A percentile compares a stretch with the other conserved stretches of the same genome.
These are phyloP conservation scores for Cotesia congregata DNA, from an alignment of 2,888 invertebrate genomes.

Conservation along the genomic window DNA sequence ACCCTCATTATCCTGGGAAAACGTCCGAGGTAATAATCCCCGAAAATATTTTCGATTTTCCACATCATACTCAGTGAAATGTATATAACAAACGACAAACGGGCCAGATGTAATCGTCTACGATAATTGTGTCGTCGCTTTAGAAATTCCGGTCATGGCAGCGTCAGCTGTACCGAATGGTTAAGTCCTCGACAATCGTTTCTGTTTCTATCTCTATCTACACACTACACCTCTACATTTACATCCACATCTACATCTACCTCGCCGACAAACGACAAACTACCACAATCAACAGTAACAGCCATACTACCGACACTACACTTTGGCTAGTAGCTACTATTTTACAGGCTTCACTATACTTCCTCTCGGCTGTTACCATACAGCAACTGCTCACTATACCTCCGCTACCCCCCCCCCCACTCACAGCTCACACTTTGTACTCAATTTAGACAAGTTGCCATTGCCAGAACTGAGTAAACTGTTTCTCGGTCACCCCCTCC, in stretches of 20 bases:
- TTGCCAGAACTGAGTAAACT: neutral
- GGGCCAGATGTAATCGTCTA: constrained; percentile 36
- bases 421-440: neutral
- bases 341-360: neutral
- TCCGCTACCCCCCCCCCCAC: neutral
- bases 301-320: neutral
- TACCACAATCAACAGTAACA: neutral
- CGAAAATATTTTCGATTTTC: too few species aligned
- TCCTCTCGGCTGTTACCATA: neutral
- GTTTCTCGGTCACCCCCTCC: neutral
- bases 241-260: constrained; percentile 11
- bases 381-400: neutral
- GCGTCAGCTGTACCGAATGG: constrained; percentile 38
- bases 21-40: too few species aligned
- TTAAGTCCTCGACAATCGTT: constrained; percentile 28
- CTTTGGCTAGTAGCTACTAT: neutral
- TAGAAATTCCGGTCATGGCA: constrained; percentile 35
- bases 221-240: neutral
- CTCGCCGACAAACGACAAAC: constrained; percentile 2
- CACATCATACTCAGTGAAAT: too few species aligned
- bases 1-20: too few species aligned
- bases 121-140: constrained; percentile 38
- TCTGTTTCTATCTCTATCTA: constrained; percentile 25
- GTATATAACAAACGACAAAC: constrained; percentile 19
- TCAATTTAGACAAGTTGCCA: constrained; percentile 18